Evolutionary conservation across 2,888 invertebrate genomes (phyloP), one percentile per base, ranked within the genome.

Genomic region (Iselma pallidipennis): DNA sequence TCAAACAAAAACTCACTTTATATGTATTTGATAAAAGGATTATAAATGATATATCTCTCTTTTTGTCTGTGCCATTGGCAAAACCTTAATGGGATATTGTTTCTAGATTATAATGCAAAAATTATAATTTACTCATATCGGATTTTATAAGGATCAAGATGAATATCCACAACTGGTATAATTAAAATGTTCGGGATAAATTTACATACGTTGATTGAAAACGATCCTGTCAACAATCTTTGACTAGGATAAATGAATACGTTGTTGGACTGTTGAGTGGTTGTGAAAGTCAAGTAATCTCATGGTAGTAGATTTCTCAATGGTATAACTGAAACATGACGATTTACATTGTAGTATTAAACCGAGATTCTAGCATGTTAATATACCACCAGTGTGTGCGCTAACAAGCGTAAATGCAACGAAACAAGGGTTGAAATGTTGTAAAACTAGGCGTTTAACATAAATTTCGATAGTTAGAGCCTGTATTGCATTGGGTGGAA

Each of bases 331-430:
- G 7, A 21, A 42, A 19, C 21, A 42, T 42, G 19, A 42, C 42
- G 19, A 42, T 19, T 37, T 42, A 42, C 42, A 42, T 42, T 10
- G 42, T 19, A n/a, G n/a, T n/a, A 21, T 21, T 42, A 42, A 42
- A 42, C 4, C 1, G 19, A 42, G 10, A 19, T 16, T 37, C 19
- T 37, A 37, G 2, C 16, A 37, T 16, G 16, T n/a, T 4, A 4
- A 37, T 16, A 37, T 16, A 37, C 37, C 50, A 10, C n/a, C n/a
- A 50, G 16, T 51, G 51, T 29, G 16, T 51, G 28, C 21, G 50
- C 29, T 51, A 51, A 51, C 51, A 51, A 28, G 29, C n/a, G n/a
- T 51, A 51, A 51, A 51, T 51, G 51, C 51, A 51, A 28, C 21
- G n/a, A 19, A 51, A 21, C 51, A 51, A 29, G 28, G 26, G 51